Conservation (phyloP, 2,113 vertebrate species). For the Brachirus orientalis region DNA sequence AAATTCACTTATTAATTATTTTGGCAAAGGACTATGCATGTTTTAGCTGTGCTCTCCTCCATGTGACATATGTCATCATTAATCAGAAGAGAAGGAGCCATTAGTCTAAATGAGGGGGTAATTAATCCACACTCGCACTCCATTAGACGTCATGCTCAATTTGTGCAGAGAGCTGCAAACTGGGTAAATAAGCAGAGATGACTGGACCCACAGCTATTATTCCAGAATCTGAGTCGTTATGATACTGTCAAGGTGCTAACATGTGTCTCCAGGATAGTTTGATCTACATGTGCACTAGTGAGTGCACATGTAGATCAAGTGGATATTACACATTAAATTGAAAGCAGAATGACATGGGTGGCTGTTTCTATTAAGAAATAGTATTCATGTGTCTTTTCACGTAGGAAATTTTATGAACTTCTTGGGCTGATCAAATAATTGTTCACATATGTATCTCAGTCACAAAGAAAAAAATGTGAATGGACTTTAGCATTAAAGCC, state of each 20-base stretch:
- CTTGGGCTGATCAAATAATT: slow-evolving; percentile 55
- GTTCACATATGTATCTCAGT: slow-evolving; percentile 43
- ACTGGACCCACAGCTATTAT: slow-evolving; percentile 36
- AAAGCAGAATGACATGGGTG: slow-evolving; percentile 6
- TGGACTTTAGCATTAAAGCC: slow-evolving; percentile 46
- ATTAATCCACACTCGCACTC: slow-evolving; percentile 69
- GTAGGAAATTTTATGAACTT: slow-evolving; percentile 29
- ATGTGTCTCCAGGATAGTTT: slow-evolving; percentile 4
- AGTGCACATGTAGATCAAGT: not conserved
- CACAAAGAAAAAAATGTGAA: slow-evolving; percentile 46
- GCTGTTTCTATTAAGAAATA: slow-evolving; percentile 17
- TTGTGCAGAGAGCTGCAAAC: slow-evolving; percentile 56
- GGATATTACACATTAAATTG: slow-evolving; percentile 12
- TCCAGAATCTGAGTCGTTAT: slow-evolving; percentile 8
- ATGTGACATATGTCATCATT: slow-evolving; percentile 65
- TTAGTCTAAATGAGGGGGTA: slow-evolving; percentile 62
- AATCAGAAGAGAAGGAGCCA: slow-evolving; percentile 70
- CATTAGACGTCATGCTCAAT: slow-evolving; percentile 71
- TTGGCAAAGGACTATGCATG: slow-evolving; percentile 19
- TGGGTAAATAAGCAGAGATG: slow-evolving; percentile 60
- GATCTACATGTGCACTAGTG: slow-evolving; percentile 1
- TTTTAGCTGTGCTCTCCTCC: slow-evolving; percentile 39
- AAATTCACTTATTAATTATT: slow-evolving; percentile 13
- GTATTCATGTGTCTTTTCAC: slow-evolving; percentile 16
- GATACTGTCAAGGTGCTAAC: not conserved